Percentiles rank a stretch among this genome's conserved stretches.
phyloP scores from a whole-genome alignment of 2,888 invertebrate genomes.

The Dysmachus trigonus region DNA sequence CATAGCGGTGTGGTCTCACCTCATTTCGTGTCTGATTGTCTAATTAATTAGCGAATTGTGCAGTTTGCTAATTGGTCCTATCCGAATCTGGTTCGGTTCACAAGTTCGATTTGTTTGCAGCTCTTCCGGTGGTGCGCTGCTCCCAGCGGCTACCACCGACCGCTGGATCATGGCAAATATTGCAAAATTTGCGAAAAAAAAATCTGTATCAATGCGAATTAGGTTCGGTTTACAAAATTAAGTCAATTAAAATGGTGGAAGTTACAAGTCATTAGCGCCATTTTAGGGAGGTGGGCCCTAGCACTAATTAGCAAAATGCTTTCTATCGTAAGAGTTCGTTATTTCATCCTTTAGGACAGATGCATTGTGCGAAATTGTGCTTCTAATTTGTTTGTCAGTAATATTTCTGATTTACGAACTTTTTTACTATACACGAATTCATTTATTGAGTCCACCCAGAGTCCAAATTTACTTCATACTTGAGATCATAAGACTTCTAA shows the following conservation, averaged over 20 bases:
- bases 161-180: neutral
- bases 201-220: neutral
- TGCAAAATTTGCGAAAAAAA: constrained; percentile 6
- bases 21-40: constrained; percentile 12
- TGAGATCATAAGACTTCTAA: too few relatives aligned
- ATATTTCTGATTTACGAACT: too few relatives aligned
- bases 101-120: constrained; percentile 12
- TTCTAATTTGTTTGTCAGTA: too few relatives aligned
- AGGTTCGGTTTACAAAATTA: neutral
- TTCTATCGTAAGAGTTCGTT: neutral
- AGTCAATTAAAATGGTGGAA: neutral
- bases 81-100: constrained; percentile 10
- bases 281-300: neutral
- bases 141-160: neutral
- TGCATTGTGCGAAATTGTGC: neutral
- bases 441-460: too few relatives aligned
- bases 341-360: neutral
- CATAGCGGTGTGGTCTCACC: neutral
- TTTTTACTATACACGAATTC: too few relatives aligned
- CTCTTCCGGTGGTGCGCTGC: neutral
- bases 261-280: neutral
- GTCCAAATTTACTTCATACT: too few relatives aligned
- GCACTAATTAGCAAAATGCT: neutral
- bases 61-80: constrained; percentile 29
- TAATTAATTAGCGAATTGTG: constrained; percentile 37